Evolutionary conservation across 2,888 invertebrate genomes (phyloP).

Genomic region (Pandemis corylana): DNA sequence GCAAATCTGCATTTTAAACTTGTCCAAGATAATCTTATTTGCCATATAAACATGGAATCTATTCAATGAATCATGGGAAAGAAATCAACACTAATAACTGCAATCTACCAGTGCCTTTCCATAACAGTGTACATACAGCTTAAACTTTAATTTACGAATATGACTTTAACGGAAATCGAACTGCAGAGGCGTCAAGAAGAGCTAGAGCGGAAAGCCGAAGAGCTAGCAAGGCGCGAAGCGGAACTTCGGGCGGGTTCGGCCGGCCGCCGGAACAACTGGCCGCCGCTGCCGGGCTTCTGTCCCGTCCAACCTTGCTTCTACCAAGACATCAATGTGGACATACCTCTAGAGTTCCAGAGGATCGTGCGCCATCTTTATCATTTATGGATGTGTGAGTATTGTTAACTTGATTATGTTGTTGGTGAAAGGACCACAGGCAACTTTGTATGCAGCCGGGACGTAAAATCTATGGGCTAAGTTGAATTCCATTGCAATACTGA

Average conservation of each 20-base stretch:
- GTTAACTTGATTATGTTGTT: background rate
- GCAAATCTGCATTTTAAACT: background rate
- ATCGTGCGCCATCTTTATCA: slow-evolving; percentile 97
- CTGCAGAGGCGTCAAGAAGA: slow-evolving; percentile 94
- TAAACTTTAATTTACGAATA: background rate
- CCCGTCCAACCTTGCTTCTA: slow-evolving; percentile 99
- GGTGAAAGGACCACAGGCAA: too few species aligned
- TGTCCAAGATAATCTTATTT: background rate
- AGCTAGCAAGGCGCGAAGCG: slow-evolving; percentile 94
- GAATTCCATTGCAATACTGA: too few species aligned
- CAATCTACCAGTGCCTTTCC: too few species aligned
- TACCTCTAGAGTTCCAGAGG: slow-evolving; percentile 98
- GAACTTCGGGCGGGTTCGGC: slow-evolving; percentile 89
- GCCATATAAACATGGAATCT: background rate
- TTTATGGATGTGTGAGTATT: slow-evolving; percentile 97
- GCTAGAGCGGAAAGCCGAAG: slow-evolving; percentile 95
- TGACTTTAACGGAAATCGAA: slow-evolving; percentile 47
- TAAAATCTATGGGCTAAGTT: too few species aligned
- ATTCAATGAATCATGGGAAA: background rate
- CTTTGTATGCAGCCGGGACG: too few species aligned
- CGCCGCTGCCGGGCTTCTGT: slow-evolving; percentile 96
- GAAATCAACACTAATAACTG: too few species aligned
- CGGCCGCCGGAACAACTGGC: slow-evolving; percentile 97
- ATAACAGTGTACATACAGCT: too few species aligned
- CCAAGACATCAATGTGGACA: slow-evolving; percentile 99